Evolutionary conservation across 2,113 vertebrate genomes (phyloP).

Genomic region (Lepidothrix coronata): DNA sequence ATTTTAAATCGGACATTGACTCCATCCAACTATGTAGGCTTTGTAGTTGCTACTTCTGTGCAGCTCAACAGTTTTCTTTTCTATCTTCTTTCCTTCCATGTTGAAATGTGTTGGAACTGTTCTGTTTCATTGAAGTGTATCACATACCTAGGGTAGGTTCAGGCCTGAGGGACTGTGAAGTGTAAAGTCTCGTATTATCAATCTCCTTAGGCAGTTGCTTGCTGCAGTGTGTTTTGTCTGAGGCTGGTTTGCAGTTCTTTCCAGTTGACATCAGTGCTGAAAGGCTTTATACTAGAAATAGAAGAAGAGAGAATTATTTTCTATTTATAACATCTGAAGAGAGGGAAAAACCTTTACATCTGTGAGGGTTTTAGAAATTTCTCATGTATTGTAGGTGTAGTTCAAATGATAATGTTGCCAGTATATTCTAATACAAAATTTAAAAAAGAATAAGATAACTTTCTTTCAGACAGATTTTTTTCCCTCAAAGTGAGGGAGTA

Average conservation of each 20-base stretch:
- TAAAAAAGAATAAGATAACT: neutral
- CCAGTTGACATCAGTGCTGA: neutral
- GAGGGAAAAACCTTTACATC: neutral
- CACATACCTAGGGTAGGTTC: neutral
- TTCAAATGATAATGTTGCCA: slow-evolving; percentile 24
- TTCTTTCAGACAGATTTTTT: neutral
- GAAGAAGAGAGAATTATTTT: neutral
- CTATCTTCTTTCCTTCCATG: neutral
- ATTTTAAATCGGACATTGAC: neutral
- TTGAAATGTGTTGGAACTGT: neutral
- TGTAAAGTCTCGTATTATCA: neutral
- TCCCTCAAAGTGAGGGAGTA: neutral
- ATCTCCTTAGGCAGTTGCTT: neutral
- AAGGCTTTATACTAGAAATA: slow-evolving; percentile 3
- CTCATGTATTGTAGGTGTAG: neutral
- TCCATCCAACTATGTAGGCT: neutral
- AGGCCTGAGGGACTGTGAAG: neutral
- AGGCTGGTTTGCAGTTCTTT: neutral
- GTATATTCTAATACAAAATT: slow-evolving; percentile 17
- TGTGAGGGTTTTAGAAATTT: slow-evolving; percentile 1
- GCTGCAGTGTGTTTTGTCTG: neutral
- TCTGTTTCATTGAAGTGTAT: neutral
- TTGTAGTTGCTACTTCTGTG: neutral
- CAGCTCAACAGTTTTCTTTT: neutral
- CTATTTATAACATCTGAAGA: slow-evolving; percentile 12